phyloP scores from a whole-genome alignment of 2,797 vertebrate species.

The Ptychobarbus kaznakovi region DNA sequence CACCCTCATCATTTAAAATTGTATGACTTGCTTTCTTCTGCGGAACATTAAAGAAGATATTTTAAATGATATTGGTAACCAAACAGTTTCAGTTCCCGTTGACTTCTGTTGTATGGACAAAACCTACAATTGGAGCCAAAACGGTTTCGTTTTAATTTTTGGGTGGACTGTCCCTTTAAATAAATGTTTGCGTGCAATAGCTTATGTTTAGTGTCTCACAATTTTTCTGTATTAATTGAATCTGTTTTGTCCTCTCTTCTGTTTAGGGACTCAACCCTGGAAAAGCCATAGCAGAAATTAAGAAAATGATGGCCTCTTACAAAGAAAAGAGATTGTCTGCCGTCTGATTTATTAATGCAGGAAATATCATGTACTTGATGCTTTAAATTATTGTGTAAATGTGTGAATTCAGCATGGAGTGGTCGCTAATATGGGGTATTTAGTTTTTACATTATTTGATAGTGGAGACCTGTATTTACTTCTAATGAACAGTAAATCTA shows the following conservation, averaged over 20 bases:
- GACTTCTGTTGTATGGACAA: neutral
- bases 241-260: neutral
- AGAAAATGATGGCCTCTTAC: constrained; percentile 96
- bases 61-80: neutral
- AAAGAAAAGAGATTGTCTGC: constrained; percentile 79
- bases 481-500: neutral
- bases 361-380: neutral
- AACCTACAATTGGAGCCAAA: neutral
- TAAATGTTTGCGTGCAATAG: neutral
- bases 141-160: neutral
- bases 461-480: neutral
- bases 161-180: neutral
- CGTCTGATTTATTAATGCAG: neutral
- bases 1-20: neutral
- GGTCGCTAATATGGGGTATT: neutral
- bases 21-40: neutral
- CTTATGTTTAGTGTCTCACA: constrained; percentile 55
- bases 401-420: neutral
- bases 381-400: neutral
- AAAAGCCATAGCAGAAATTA: constrained; percentile 94
- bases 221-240: neutral
- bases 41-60: neutral
- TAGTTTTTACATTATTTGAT: neutral
- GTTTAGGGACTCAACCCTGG: constrained; percentile 89
- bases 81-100: neutral